phyloP scores from a whole-genome alignment of 1,140 invertebrate genomes.

The Catajapyx aquilonaris region DNA sequence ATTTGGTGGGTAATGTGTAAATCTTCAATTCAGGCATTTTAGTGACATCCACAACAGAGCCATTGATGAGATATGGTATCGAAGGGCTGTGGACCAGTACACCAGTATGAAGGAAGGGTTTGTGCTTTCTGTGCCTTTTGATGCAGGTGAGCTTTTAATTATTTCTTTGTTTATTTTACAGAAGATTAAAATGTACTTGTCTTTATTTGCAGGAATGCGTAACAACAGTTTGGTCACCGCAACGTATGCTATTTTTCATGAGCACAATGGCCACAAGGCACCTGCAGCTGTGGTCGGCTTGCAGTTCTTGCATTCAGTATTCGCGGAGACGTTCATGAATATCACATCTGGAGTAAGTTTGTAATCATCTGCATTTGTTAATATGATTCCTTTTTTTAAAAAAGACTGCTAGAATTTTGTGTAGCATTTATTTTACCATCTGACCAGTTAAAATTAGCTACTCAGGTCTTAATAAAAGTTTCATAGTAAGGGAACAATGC shows the following conservation, averaged over 20 bases:
- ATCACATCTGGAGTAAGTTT: constrained; percentile 55
- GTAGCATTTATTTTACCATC: too few species aligned
- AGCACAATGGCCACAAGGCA: constrained; percentile 56
- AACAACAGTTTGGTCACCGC: constrained; percentile 59
- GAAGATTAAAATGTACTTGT: not conserved
- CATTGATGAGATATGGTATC: constrained; percentile 80
- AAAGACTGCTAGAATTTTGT: too few species aligned
- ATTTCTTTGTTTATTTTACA: not conserved
- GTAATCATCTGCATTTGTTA: not conserved
- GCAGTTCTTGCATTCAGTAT: constrained; percentile 57
- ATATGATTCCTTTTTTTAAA: too few species aligned
- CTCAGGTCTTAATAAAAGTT: too few species aligned
- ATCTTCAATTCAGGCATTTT: constrained; percentile 42
- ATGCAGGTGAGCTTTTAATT: constrained; percentile 32
- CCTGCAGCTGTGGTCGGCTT: constrained; percentile 77
- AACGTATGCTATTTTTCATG: constrained; percentile 74
- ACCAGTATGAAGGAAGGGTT: constrained; percentile 67
- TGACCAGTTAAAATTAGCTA: too few species aligned
- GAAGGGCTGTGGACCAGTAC: constrained; percentile 76
- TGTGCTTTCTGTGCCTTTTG: constrained; percentile 76
- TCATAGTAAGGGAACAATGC: too few species aligned
- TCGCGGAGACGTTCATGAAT: constrained; percentile 62
- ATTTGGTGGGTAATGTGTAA: constrained; percentile 5
- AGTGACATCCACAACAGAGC: constrained; percentile 56
- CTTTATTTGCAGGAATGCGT: constrained; percentile 23